Base-by-base conservation (phyloP, 2,797 vertebrate species). In the Fistularia tabacaria region DNA sequence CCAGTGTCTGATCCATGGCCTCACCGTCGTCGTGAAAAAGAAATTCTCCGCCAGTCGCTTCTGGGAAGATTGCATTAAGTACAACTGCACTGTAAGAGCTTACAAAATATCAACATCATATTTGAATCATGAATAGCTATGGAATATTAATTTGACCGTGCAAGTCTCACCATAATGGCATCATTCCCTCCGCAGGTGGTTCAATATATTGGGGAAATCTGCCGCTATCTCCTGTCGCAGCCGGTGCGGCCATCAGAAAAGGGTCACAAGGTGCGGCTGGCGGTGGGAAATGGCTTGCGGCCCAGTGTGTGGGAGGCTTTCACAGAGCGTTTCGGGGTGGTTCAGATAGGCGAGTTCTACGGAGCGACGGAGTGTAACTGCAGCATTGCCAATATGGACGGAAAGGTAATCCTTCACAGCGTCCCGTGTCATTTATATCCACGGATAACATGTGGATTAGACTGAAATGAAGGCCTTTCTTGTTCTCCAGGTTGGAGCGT, bases 361-460 rank as follows among this genome's bases (percentile, higher is more conserved):
- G 95, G 95, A 0, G 95, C 95, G 7, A 98, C 95, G 0, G 95
- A 97, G 69, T 98, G 95, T 71, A 98, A 98, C 91, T 98, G 95
- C 66, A 95, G 95, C 87, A 91, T 97, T 0, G 95, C 94, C 67
- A 98, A 98, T 85, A 74, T 97, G 89, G 94, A 97, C 0, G 94
- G 94, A 54, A 97, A 94, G 92, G 94, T 95, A 51, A 61, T 67
- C 15, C 13, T 13, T 49, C 36, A 9, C n/a, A 14, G 1, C 13
- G 14, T 9, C 14, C 38, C 44, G 36, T 47, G 3, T 25, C 12
- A 36, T 13, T 25, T 25, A 25, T 3, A 25, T 25, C 25, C 25
- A 25, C 25, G 5, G 25, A 25, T 25, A 25, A 25, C 1, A 38
- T 38, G 36, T 8, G 36, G 43, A 12, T 13, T 11, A 45, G 36